Evolutionary conservation across 2,888 invertebrate genomes (phyloP).

Genomic region (Drosophila falleni): DNA sequence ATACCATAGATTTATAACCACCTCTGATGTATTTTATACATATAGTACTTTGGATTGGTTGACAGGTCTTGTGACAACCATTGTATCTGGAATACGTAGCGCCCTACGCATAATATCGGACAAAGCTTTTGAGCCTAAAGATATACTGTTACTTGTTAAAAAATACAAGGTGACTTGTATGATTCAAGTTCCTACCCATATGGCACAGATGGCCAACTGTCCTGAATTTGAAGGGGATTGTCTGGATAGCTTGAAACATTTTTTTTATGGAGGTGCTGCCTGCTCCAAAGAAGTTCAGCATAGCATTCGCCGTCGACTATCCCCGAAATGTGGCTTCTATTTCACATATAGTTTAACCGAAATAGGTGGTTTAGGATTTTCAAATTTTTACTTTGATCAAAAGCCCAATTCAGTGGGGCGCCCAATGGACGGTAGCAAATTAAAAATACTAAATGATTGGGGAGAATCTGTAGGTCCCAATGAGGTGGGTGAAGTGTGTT

Average conservation of each 20-base stretch:
- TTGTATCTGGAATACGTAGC: slow-evolving; percentile 9
- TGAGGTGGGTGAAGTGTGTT: slow-evolving; percentile 71
- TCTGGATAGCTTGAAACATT: background rate
- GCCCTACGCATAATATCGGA: slow-evolving; percentile 4
- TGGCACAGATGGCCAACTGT: slow-evolving; percentile 10
- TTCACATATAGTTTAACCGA: slow-evolving; percentile 14
- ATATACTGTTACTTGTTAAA: background rate
- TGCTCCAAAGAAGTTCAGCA: slow-evolving; percentile 7
- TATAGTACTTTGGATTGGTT: slow-evolving; percentile 10
- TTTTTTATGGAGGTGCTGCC: background rate
- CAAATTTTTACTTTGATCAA: slow-evolving; percentile 1
- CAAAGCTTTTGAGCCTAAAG: background rate
- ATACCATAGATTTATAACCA: background rate
- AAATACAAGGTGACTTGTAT: slow-evolving; percentile 12
- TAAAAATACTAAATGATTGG: slow-evolving; percentile 71
- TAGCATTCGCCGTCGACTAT: background rate
- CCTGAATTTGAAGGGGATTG: background rate
- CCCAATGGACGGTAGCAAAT: slow-evolving; percentile 31
- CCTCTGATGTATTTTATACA: background rate
- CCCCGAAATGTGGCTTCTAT: background rate
- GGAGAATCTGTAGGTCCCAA: slow-evolving; percentile 55
- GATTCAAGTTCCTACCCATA: background rate
- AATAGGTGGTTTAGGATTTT: background rate
- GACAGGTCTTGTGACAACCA: background rate
- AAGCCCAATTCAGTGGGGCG: slow-evolving; percentile 16